Evolutionary conservation across 2,113 vertebrate species (phyloP), one percentile per base, ranked within the genome.

Genomic region (Pangasianodon hypophthalmus): DNA sequence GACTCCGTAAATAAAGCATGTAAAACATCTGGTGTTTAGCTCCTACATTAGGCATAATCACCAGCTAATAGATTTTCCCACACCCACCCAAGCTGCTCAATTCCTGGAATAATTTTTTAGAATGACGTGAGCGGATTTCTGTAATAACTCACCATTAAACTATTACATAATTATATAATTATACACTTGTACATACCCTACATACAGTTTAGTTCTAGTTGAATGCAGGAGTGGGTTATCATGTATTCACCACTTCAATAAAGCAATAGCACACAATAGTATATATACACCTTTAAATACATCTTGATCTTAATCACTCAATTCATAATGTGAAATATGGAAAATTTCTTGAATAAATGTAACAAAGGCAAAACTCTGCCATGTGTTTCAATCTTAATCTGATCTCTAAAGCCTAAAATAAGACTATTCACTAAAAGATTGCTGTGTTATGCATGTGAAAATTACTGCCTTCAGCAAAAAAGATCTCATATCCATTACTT

Each of bases 31-130:
- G 91, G 86, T 88, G 85, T 82, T 89, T 52, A 56, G 41, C 64
- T 82, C 83, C 91, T 56, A 85, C 88, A 89, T 90, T 88, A 91
- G 46, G 52, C 83, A 88, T 88, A 91, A 91, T 90, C 60, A 90
- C 82, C 82, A 91, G 62, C 60, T 91, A 90, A 91, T 87, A 90
- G 46, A 81, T 32, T 73, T 37, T 82, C 44, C 62, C 77, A 87
- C 88, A 67, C 32, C 54, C 32, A 54, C 52, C 83, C 84, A 84
- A 80, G 77, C 19, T 24, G 80, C 50, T 91, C 54, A 18, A 69
- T 37, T 85, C 71, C 75, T 85, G 86, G 82, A 62, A 81, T 75
- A 13, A 77, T 58, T 60, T 37, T 67, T 80, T 80, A 48, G 29
- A 58, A 3, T 41, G 44, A 87, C 37, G 77, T 7, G 29, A 87